A percentile compares a stretch with the other conserved stretches of the same genome.
These are phyloP conservation scores for Saxidomus purpurata DNA, from an alignment of 1,140 invertebrate species.

Conservation along the genomic window DNA sequence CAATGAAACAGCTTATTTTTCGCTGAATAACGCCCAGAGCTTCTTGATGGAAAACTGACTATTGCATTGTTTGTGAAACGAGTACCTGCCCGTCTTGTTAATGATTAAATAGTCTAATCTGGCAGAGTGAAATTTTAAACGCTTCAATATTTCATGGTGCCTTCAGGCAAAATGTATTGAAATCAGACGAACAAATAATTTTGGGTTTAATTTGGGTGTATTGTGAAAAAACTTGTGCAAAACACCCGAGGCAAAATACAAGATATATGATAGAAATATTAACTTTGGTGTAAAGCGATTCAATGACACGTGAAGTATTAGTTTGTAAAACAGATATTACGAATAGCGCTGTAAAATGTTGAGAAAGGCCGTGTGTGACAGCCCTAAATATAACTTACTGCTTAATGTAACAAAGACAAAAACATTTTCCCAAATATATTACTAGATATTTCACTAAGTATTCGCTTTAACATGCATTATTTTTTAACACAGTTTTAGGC, in stretches of 20 bases:
- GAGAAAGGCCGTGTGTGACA: no score
- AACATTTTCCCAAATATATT: no score
- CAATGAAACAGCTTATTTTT: no score
- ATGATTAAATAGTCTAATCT: slow-evolving; percentile 28
- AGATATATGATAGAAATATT: slow-evolving; percentile 45
- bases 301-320: neutral
- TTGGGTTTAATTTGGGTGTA: slow-evolving; percentile 49
- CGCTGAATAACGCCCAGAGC: neutral
- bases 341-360: no score
- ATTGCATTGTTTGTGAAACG: slow-evolving; percentile 22
- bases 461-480: no score
- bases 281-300: slow-evolving; percentile 16
- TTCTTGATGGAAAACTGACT: neutral
- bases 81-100: neutral
- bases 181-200: slow-evolving; percentile 35
- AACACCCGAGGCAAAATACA: slow-evolving; percentile 21
- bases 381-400: no score
- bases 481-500: no score
- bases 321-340: no score
- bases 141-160: slow-evolving; percentile 45
- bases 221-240: slow-evolving; percentile 16
- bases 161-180: slow-evolving; percentile 44
- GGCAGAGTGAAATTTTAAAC: slow-evolving; percentile 34
- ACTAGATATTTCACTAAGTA: no score
- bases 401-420: no score